Percentiles rank a stretch among this genome's conserved stretches.
Conservation (phyloP, 2,113 vertebrate genomes). For the Rattus rattus region DNA sequence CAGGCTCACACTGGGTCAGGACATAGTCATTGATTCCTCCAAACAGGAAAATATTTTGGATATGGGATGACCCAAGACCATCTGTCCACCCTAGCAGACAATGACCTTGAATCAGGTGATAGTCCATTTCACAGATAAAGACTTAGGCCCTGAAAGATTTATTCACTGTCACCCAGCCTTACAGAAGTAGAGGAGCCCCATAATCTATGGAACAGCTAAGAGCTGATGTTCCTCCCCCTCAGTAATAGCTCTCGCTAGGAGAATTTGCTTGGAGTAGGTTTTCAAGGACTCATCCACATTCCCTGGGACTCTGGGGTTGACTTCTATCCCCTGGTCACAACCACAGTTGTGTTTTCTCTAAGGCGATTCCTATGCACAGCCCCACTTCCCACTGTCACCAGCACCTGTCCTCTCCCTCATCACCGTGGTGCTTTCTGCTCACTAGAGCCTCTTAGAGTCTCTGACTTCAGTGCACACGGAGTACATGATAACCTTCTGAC, state of each 20-base stretch:
- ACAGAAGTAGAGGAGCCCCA: neutral
- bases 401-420: too few species aligned
- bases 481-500: too few species aligned
- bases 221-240: neutral
- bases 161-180: neutral
- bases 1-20: neutral
- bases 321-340: neutral
- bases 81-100: neutral
- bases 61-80: neutral
- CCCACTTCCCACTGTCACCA: neutral
- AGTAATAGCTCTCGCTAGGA: neutral
- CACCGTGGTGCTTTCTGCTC: neutral
- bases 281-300: slow-evolving; percentile 41
- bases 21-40: neutral
- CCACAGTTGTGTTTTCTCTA: neutral
- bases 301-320: neutral
- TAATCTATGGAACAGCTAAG: neutral
- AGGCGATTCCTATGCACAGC: neutral
- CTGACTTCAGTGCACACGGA: too few species aligned
- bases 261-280: neutral
- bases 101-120: neutral
- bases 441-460: neutral
- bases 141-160: slow-evolving; percentile 2
- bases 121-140: slow-evolving; percentile 1
- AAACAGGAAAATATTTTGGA: neutral